Evolutionary conservation across 2,113 vertebrate species (phyloP).

Genomic region (Misgurnus mizolepis): DNA sequence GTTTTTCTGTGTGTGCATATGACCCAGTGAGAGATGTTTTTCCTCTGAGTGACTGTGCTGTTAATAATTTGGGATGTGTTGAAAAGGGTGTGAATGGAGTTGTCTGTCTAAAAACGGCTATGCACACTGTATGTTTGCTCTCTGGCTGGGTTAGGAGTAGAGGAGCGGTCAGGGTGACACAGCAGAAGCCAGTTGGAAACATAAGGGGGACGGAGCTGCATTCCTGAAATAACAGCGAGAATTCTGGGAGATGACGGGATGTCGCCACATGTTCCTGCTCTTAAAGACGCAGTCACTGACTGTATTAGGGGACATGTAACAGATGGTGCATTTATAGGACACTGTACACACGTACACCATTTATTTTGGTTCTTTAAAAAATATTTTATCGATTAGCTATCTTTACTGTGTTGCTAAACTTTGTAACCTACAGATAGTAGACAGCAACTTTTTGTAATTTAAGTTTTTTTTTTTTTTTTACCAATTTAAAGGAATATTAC

Average conservation of each 20-base stretch:
- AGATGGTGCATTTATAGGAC: background rate
- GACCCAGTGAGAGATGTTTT: background rate
- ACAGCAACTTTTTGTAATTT: background rate
- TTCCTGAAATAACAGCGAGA: constrained; percentile 71
- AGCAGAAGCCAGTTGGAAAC: constrained; percentile 52
- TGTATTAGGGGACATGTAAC: background rate
- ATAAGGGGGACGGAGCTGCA: constrained; percentile 54
- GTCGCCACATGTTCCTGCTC: constrained; percentile 51
- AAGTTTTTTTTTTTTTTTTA: too few species aligned
- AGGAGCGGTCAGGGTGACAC: constrained; percentile 56
- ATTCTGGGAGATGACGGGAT: constrained; percentile 53
- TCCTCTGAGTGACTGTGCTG: background rate
- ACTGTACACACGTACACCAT: constrained; percentile 1
- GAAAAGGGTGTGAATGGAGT: constrained; percentile 1
- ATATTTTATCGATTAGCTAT: background rate
- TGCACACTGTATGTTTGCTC: constrained; percentile 2
- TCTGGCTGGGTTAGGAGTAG: constrained; percentile 1
- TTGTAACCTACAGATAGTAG: background rate
- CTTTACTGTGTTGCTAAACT: background rate
- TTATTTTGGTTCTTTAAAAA: background rate
- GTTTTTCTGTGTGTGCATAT: background rate
- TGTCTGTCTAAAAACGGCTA: background rate
- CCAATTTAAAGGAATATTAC: too few species aligned
- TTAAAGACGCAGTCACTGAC: constrained; percentile 54
- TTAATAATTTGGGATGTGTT: constrained; percentile 29